phyloP scores from a whole-genome alignment of 2,113 vertebrate genomes.

The Dipodomys stephensi region DNA sequence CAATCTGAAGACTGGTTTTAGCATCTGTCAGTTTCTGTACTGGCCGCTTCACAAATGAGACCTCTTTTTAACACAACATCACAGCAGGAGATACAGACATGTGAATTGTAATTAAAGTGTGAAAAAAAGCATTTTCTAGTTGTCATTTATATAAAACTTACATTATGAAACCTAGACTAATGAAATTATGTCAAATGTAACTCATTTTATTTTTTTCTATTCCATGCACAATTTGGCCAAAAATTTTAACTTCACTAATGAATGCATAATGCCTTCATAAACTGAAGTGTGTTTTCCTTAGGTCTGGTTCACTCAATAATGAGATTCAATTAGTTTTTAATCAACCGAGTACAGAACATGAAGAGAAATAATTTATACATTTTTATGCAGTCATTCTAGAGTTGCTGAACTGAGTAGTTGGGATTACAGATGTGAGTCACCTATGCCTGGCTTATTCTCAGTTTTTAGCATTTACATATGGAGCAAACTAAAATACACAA shows the following conservation, averaged over 20 bases:
- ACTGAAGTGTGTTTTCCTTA: constrained; percentile 33
- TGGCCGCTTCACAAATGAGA: constrained; percentile 70
- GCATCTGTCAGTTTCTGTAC: constrained; percentile 65
- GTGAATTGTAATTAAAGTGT: constrained; percentile 75
- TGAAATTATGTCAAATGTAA: constrained; percentile 34
- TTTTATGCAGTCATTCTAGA: neutral
- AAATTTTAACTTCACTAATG: constrained; percentile 46
- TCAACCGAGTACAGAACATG: constrained; percentile 46
- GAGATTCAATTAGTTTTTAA: constrained; percentile 67
- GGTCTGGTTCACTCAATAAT: constrained; percentile 46
- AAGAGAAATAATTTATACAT: constrained; percentile 40
- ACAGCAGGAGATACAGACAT: constrained; percentile 70
- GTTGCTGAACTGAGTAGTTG: neutral
- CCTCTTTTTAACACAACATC: constrained; percentile 74
- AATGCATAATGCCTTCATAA: constrained; percentile 1
- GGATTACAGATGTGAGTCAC: too few species aligned
- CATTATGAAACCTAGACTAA: constrained; percentile 58
- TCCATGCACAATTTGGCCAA: neutral
- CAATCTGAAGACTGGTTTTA: constrained; percentile 77
- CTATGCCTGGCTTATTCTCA: neutral
- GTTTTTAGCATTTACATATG: neutral
- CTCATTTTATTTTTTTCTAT: constrained; percentile 52
- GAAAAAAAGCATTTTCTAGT: constrained; percentile 51
- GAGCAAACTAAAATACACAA: neutral
- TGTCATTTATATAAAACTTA: constrained; percentile 66